Base-by-base conservation (phyloP, 1,140 invertebrate species). In the Octopus bimaculoides region DNA sequence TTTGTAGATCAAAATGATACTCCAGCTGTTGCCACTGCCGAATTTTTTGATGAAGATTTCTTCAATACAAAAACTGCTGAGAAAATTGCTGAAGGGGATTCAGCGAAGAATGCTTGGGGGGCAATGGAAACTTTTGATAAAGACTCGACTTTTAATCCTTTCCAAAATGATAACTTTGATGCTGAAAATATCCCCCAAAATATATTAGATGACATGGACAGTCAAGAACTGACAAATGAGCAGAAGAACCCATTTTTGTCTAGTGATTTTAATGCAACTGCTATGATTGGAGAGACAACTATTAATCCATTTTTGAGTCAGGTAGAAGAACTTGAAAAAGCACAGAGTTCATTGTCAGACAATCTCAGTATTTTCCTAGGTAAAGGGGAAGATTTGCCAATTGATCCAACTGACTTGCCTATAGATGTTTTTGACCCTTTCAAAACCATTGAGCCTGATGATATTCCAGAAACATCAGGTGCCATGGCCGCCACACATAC, bases 111-210 rank as follows among this genome's bases (percentile, higher is more conserved):
- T 81, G 80, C 78, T n/a, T 84, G 85, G 83, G 82, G 84, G 26
- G 77, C 77, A 26, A 78, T 56, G 8, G 66, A 79, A 53, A 79
- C 77, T 61, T 75, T 77, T 9, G 56, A 76, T 5, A 78, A 41
- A 6, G 76, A 75, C 53, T 77, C 53, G 20, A n/a, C 54, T 14
- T 73, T 26, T 17, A 88, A 88, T 80, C 87, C 87, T 75, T 88
- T 88, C 81, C 84, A 87, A 77, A 85, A 87, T 81, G 87, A 88
- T 80, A 82, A 84, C 26, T 88, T 85, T 69, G 84, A 83, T 66
- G 41, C 84, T 56, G 80, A 80, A 5, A 80, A 81, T 12, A 81
- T 85, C 77, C 79, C 79, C 17, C 14, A 77, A n/a, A 76, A 66
- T 53, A 73, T 17, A 17, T 66, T 26, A 52, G 69, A 52, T 52